Base-by-base conservation (phyloP, 2,888 invertebrate genomes). In the Griposia aprilina region DNA sequence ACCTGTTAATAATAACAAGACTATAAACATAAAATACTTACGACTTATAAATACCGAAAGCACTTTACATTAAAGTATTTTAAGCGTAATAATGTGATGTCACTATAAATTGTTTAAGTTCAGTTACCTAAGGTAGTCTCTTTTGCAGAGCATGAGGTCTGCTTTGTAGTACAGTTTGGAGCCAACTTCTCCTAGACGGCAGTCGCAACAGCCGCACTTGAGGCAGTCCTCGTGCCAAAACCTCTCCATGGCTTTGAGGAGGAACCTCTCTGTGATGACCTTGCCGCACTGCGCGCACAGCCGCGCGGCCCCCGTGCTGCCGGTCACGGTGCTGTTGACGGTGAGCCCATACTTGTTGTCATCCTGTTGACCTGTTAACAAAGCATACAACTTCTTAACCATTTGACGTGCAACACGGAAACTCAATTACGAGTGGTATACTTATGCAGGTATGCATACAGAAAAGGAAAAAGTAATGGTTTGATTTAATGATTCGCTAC, bases 181-280 rank as follows among this genome's bases (percentile, higher is more conserved):
- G 83, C 99, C 99, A 62, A 99, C 99, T 95, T 99, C 99, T 2
- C 99, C 99, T n/a, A 99, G 97, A 73, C 99, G 97, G 94, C 99
- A 99, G 95, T 99, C 98, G 93, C 99, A 99, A 95, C 99, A 99
- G 81, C 98, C 98, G 92, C 98, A 98, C 93, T 99, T 99, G 85
- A 99, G 97, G 92, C 99, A 99, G 95, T 99, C 99, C 90, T 99
- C 99, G 96, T 99, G 99, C 99, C 99, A 99, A 95, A 98, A 98
- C 93, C 98, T 97, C 93, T 99, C 99, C 95, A 99, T 97, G 0
- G 99, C 99, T 93, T 98, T 98, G 88, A 99, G 97, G 66, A 99
- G 97, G 94, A 97, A 98, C 94, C 98, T 96, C 93, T 98, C 99
- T 4, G 98, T 98, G 94, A 99, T 99, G 87, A 98, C 97, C 95